Evolutionary conservation across 2,113 vertebrate species (phyloP), one percentile per base, ranked within the genome.

Genomic region (Cyprinodon tularosa): DNA sequence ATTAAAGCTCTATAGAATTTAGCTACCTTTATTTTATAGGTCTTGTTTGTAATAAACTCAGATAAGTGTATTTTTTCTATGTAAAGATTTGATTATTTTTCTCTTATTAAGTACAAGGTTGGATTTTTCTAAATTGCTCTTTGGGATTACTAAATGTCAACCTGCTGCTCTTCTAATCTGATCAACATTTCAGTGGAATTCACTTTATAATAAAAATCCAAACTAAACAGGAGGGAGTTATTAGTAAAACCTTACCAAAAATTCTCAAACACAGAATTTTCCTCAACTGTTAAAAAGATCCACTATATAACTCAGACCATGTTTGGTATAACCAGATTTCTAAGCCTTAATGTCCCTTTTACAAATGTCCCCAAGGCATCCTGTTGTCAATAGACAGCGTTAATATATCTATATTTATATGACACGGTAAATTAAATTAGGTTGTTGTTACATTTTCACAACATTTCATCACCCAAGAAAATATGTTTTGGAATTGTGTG

Each of bases 381-480:
- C 38, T 39, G 37, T 13, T 39, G 37, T 63, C 62, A 64, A 5
- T 29, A 61, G 12, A 13, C 9, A 64, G 29, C 38, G 12, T 47
- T 66, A 45, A 66, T 66, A 45, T 42, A 14, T 66, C 64, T 66
- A 45, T 66, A 66, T 29, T 66, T 47, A 47, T 66, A 29, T 29
- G 45, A 47, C 64, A 66, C n/a, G 29, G 44, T 36, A 66, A 45
- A 66, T 66, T 12, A 47, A 66, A 66, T 66, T 12, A 47, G 64
- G 42, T 66, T 29, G 29, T 66, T 66, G 64, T 66, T 57, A 8
- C n/a, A 57, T 57, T 66, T 66, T 66, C 22, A 22, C 11, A 66
- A 66, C 40, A 66, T 66, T 66, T 66, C 64, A 66, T 66, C 64
- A 66, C n/a, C 64, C 64, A 47, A 12, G 29, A 22, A 66, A 66